phyloP scores from a whole-genome alignment of 2,113 vertebrate species.

The Hiodon alosoides region DNA sequence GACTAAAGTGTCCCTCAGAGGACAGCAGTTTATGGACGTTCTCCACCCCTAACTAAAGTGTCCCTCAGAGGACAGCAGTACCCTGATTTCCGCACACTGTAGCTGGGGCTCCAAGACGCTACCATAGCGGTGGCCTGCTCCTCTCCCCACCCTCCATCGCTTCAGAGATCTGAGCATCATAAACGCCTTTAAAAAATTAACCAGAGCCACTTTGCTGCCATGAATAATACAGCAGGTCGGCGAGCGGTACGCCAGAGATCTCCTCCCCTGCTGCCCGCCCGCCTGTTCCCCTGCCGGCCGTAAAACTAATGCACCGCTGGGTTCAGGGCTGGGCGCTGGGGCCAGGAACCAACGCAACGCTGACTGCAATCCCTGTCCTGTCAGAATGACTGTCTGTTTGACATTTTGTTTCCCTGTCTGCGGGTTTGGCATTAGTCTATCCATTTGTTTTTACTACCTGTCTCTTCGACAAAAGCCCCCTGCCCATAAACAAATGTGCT shows the following conservation, averaged over 20 bases:
- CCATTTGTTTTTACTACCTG: background rate
- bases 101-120: too few species aligned
- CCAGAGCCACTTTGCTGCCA: conserved; percentile 70
- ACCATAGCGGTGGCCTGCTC: background rate
- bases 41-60: too few species aligned
- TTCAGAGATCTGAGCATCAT: conserved; percentile 61
- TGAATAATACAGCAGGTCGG: conserved; percentile 71
- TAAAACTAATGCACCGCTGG: conserved; percentile 73
- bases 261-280: conserved; percentile 34
- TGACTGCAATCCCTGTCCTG: background rate
- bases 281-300: conserved; percentile 50
- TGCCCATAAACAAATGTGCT: background rate
- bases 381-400: background rate
- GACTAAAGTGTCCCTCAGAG: too few species aligned
- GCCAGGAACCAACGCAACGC: background rate
- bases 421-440: background rate
- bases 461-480: background rate
- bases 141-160: conserved; percentile 40
- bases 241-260: conserved; percentile 60
- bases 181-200: conserved; percentile 79
- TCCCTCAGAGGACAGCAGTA: too few species aligned
- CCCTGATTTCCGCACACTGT: background rate
- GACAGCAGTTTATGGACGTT: too few species aligned
- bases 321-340: conserved; percentile 35
- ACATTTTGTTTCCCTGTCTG: conserved; percentile 30